Conservation (phyloP, 2,888 invertebrate genomes). For the Strigamia crassipes region DNA sequence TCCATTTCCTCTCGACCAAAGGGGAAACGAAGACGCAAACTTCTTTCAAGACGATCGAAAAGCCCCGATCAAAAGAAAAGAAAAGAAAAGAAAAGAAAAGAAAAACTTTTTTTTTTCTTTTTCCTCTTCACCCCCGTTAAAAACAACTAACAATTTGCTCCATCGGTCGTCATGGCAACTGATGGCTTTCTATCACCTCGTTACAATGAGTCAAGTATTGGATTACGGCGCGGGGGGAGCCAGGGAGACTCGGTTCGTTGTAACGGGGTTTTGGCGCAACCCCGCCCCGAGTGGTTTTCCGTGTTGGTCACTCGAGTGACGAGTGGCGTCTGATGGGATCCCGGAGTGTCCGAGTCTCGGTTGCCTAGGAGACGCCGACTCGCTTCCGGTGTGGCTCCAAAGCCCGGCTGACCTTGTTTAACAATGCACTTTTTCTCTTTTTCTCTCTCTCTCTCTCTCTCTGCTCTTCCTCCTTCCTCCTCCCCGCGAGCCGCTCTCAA, state of each 20-base stretch:
- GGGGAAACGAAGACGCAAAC: background rate
- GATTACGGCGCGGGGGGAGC: background rate
- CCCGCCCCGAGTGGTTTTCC: conserved; percentile 30
- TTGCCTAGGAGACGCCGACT: conserved; percentile 26
- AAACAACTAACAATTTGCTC: conserved; percentile 2
- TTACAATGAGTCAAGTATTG: background rate
- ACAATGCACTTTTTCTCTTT: background rate
- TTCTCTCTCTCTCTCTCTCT: background rate
- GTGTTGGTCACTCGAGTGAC: conserved; percentile 26
- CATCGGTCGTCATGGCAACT: conserved; percentile 30
- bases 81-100: too few species aligned
- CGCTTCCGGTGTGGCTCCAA: conserved; percentile 9
- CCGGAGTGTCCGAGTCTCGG: background rate
- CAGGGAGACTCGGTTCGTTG: background rate
- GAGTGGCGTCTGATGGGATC: conserved; percentile 30
- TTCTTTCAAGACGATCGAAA: too few species aligned
- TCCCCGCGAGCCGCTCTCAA: background rate
- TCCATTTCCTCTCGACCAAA: background rate
- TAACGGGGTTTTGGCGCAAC: background rate
- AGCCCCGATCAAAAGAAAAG: background rate
- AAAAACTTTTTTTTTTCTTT: too few species aligned
- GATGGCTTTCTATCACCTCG: conserved; percentile 3
- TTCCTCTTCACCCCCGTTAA: background rate
- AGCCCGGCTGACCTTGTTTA: conserved; percentile 22
- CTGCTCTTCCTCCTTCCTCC: background rate